Evolutionary conservation across 2,797 vertebrate genomes (phyloP).

Genomic region (Sebastes nivosus): DNA sequence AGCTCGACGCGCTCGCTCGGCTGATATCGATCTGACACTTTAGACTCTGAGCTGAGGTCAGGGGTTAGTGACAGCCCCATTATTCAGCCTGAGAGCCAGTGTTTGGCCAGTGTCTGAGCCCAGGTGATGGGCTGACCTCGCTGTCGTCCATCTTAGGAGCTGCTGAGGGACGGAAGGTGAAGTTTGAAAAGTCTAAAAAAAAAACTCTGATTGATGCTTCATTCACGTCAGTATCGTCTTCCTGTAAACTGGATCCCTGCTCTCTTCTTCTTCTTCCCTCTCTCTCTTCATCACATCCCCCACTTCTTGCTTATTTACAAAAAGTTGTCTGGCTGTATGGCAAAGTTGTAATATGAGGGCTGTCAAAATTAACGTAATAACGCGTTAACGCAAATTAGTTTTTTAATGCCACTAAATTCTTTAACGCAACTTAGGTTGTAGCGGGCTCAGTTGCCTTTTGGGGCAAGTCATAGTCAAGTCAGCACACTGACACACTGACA

Average conservation of each 20-base stretch:
- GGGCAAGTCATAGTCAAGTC: no score
- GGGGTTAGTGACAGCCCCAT: constrained; percentile 77
- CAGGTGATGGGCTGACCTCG: constrained; percentile 67
- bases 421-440: no score
- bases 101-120: constrained; percentile 67
- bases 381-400: no score
- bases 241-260: neutral
- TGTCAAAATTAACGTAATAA: no score
- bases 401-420: no score
- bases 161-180: constrained; percentile 57
- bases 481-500: no score
- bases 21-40: constrained; percentile 71
- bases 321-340: no score
- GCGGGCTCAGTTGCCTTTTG: no score
- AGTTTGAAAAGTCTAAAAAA: constrained; percentile 43
- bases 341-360: no score
- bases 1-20: constrained; percentile 26
- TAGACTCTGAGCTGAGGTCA: constrained; percentile 74
- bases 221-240: neutral
- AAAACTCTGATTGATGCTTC: neutral
- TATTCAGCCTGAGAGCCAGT: constrained; percentile 75
- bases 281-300: no score
- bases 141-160: constrained; percentile 62
- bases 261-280: neutral
- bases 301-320: no score